Conservation (phyloP, 2,888 invertebrate genomes). For the Entomobrya multifasciata region DNA sequence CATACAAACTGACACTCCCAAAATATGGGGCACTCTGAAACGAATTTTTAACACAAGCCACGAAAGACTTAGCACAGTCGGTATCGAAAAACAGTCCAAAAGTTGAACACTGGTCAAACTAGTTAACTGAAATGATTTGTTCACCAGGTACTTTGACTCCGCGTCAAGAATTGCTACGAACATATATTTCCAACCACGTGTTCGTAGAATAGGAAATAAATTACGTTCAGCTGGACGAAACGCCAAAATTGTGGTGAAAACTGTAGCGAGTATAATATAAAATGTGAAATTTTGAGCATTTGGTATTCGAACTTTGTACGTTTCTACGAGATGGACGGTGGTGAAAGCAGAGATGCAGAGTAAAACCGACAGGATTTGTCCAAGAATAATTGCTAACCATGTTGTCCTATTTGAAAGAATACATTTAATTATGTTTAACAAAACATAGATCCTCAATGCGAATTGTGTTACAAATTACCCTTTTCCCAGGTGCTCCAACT, state of each 20-base stretch:
- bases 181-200: conserved; percentile 90
- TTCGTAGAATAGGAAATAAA: conserved; percentile 85
- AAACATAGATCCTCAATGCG: neutral
- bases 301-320: too few species aligned
- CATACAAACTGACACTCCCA: conserved; percentile 90
- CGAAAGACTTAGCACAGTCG: conserved; percentile 89
- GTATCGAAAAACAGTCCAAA: conserved; percentile 92
- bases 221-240: conserved; percentile 86
- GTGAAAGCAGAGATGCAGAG: too few species aligned
- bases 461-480: neutral
- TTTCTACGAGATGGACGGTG: too few species aligned
- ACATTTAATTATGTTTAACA: neutral
- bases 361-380: too few species aligned
- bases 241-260: conserved; percentile 89
- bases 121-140: conserved; percentile 90
- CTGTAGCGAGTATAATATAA: conserved; percentile 88
- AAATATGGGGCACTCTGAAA: conserved; percentile 86
- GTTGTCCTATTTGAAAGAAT: conserved; percentile 87
- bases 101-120: conserved; percentile 87
- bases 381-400: conserved; percentile 88
- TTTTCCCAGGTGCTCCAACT: neutral
- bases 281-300: conserved; percentile 90
- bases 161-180: conserved; percentile 90
- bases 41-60: conserved; percentile 89
- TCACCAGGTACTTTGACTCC: conserved; percentile 91